A percentile compares a stretch with the other conserved stretches of the same genome.
These are phyloP conservation scores for Manis crassicaudata DNA, from an alignment of 2,797 vertebrate genomes.

Conservation along the genomic window DNA sequence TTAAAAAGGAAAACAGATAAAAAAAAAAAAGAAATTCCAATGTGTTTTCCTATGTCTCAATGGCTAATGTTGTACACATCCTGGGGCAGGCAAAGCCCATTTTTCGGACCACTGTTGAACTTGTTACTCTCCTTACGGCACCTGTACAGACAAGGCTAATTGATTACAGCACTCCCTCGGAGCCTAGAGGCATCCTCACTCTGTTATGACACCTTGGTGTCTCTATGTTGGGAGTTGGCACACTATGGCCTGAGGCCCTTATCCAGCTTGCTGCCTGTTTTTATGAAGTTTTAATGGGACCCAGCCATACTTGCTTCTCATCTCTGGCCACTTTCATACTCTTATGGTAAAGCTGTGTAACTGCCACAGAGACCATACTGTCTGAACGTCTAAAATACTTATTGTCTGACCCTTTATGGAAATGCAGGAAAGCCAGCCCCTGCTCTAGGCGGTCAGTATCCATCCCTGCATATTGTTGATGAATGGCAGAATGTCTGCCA, in stretches of 20 bases:
- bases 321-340: background rate
- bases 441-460: background rate
- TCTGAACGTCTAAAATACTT: background rate
- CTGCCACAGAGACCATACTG: background rate
- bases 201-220: background rate
- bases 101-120: background rate
- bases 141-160: background rate
- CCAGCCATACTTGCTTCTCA: background rate
- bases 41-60: background rate
- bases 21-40: background rate
- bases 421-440: background rate
- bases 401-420: background rate
- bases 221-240: background rate
- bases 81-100: background rate
- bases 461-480: background rate
- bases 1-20: conserved; percentile 11
- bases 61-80: background rate
- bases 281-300: background rate
- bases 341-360: background rate
- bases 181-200: background rate
- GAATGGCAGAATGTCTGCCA: background rate
- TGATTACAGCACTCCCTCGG: background rate
- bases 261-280: background rate
- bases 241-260: background rate
- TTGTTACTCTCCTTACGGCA: background rate